Evolutionary conservation across 2,888 invertebrate genomes (phyloP).

Genomic region (Clostera curtula): DNA sequence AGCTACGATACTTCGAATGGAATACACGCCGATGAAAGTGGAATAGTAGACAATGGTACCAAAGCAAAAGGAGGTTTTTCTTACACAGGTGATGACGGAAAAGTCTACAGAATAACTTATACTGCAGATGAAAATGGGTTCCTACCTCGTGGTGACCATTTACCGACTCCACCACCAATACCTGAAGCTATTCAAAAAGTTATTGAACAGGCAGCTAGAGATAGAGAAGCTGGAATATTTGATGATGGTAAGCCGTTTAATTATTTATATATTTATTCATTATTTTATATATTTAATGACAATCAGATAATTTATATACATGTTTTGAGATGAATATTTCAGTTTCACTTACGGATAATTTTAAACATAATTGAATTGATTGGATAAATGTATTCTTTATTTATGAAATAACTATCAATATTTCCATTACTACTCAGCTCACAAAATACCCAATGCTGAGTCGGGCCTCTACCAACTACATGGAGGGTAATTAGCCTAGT

Average conservation of each 20-base stretch:
- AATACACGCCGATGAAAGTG: conserved; percentile 54
- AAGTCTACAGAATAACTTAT: conserved; percentile 44
- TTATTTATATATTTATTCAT: not conserved
- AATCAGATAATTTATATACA: not conserved
- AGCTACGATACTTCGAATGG: conserved; percentile 58
- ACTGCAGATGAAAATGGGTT: conserved; percentile 63
- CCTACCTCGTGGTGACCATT: conserved; percentile 50
- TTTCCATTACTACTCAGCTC: no score
- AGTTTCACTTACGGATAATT: no score
- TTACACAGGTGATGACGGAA: conserved; percentile 58
- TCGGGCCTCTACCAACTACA: no score
- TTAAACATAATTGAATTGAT: no score
- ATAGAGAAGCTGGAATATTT: conserved; percentile 40
- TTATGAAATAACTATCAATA: no score
- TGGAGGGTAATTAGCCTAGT: no score
- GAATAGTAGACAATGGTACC: conserved; percentile 42
- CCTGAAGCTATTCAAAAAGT: conserved; percentile 51
- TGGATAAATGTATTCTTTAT: no score
- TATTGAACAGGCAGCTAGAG: conserved; percentile 44
- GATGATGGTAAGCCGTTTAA: conserved; percentile 44
- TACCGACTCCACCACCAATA: conserved; percentile 57
- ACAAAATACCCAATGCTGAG: no score
- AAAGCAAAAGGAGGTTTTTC: conserved; percentile 53
- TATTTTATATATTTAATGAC: not conserved
- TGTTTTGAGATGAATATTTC: not conserved